Percentiles rank a stretch among this genome's conserved stretches.
Conservation (phyloP, 2,888 invertebrate species). For the Cynaeus angustus region DNA sequence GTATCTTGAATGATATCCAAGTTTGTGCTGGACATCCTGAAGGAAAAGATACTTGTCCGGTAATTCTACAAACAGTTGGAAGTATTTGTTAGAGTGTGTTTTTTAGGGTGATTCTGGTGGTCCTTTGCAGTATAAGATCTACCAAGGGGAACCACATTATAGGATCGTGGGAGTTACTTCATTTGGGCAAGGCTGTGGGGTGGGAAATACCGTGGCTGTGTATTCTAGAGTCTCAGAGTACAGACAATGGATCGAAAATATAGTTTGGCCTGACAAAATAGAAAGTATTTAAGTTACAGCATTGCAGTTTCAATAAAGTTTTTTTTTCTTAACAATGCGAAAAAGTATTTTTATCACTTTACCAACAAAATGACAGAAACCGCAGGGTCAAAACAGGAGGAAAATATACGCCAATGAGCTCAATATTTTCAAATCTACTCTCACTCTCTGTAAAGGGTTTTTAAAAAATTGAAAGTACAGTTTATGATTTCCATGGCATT, state of each 20-base stretch:
- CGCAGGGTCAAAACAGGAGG: conserved; percentile 19
- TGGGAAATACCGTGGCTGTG: conserved; percentile 66
- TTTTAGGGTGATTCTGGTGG: conserved; percentile 79
- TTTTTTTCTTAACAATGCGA: not conserved
- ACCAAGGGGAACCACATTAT: conserved; percentile 66
- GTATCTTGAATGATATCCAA: conserved; percentile 72
- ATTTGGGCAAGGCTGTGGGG: conserved; percentile 71
- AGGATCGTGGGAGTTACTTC: conserved; percentile 72
- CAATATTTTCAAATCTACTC: conserved; percentile 41
- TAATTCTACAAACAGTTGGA: conserved; percentile 56
- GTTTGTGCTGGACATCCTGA: conserved; percentile 74
- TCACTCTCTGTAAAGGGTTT: conserved; percentile 36
- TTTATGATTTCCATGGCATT: conserved; percentile 28
- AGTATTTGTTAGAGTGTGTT: conserved; percentile 3
- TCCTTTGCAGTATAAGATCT: conserved; percentile 72
- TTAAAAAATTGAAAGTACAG: conserved; percentile 24
- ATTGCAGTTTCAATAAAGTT: not conserved
- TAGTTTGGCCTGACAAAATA: conserved; percentile 68
- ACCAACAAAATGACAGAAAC: conserved; percentile 6
- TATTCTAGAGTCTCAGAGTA: conserved; percentile 73
- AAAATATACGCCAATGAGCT: conserved; percentile 43
- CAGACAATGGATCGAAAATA: conserved; percentile 73
- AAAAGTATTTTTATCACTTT: conserved; percentile 5
- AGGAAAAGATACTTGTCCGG: conserved; percentile 73
- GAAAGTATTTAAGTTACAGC: not conserved